Evolutionary conservation across 1,140 invertebrate genomes (phyloP).

Genomic region (Tyrophagus putrescentiae): DNA sequence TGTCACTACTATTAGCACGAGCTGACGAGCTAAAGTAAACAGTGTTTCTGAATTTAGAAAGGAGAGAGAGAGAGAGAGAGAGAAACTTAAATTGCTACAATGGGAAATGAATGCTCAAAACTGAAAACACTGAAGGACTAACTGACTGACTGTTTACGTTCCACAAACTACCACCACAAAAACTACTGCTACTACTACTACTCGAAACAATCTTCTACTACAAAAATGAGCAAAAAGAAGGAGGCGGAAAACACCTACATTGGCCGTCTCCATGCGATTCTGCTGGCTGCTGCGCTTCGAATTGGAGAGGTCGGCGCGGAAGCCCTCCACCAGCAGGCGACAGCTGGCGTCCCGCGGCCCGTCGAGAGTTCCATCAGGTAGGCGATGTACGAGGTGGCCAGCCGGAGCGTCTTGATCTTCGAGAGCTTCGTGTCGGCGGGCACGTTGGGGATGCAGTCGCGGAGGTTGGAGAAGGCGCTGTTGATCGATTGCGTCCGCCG

Average conservation of each 20-base stretch:
- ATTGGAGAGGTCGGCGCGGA: conserved; percentile 47
- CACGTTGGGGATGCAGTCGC: conserved; percentile 88
- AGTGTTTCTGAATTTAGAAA: too few relatives aligned
- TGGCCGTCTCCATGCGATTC: neutral
- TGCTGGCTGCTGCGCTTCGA: conserved; percentile 31
- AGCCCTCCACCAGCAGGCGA: conserved; percentile 30
- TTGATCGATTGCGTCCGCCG: conserved; percentile 80
- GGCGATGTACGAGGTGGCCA: conserved; percentile 40
- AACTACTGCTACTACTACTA: too few relatives aligned
- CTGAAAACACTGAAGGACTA: too few relatives aligned
- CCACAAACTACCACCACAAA: neutral
- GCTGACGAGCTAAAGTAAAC: too few relatives aligned
- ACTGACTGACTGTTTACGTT: conserved; percentile 9
- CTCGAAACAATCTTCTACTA: too few relatives aligned
- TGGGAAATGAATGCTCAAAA: too few relatives aligned
- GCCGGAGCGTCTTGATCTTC: conserved; percentile 40
- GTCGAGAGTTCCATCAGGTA: conserved; percentile 40
- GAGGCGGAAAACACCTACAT: neutral
- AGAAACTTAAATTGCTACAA: too few relatives aligned
- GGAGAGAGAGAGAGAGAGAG: too few relatives aligned
- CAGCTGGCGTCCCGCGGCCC: conserved; percentile 35
- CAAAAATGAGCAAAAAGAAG: too few relatives aligned
- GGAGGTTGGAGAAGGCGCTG: conserved; percentile 73
- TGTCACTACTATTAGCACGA: too few relatives aligned
- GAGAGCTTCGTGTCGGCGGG: conserved; percentile 79